These are phyloP conservation scores for Genyomyrus donnyi DNA, from an alignment of 2,113 vertebrate genomes.

Conservation along the genomic window DNA sequence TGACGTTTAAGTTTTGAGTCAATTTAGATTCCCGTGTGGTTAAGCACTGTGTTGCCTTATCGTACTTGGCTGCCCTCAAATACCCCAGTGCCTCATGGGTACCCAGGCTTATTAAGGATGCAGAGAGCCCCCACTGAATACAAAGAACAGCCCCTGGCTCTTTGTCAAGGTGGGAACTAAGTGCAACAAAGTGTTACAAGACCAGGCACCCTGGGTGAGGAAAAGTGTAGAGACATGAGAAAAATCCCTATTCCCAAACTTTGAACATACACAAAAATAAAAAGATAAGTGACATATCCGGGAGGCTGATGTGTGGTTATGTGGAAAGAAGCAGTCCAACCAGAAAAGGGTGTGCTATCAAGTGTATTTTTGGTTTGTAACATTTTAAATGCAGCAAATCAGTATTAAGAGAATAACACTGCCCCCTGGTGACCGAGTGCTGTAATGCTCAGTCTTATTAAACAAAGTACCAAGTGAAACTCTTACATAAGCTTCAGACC, in stretches of 20 bases:
- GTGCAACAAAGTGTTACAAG: background rate
- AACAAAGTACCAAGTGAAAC: background rate
- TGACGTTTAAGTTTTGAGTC: background rate
- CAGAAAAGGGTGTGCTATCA: constrained; percentile 38
- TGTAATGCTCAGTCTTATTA: constrained; percentile 6
- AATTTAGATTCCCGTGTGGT: background rate
- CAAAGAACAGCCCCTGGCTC: background rate
- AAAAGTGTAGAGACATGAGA: background rate
- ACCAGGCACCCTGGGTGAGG: background rate
- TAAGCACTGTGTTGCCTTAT: background rate
- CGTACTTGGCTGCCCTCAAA: background rate
- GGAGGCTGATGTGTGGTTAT: background rate
- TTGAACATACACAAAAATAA: background rate
- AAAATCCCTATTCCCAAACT: background rate
- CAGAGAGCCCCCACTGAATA: background rate
- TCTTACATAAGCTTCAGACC: constrained; percentile 16
- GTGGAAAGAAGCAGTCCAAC: constrained; percentile 6
- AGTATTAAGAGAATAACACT: constrained; percentile 41
- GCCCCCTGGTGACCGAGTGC: constrained; percentile 21
- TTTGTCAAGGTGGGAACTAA: background rate
- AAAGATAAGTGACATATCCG: background rate
- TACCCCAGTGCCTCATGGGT: background rate
- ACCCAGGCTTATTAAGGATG: background rate
- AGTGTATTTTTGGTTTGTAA: constrained; percentile 63
- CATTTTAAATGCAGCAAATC: constrained; percentile 54